Percentiles rank a stretch among this genome's conserved stretches.
Conservation (phyloP, 2,888 invertebrate genomes). For the Alsophila aescularia region DNA sequence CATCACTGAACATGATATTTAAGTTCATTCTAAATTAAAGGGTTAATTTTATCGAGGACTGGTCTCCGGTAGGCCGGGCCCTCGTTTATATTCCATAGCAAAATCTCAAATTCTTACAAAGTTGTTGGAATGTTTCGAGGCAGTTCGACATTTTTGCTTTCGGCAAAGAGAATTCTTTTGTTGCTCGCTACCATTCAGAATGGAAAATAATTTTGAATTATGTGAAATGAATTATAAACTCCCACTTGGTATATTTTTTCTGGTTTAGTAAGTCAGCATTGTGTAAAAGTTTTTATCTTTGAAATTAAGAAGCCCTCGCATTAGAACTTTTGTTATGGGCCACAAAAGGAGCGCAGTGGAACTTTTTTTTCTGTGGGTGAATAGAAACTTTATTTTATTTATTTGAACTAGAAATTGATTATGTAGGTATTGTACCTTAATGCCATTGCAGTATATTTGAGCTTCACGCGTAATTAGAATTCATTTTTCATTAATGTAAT, state of each 20-base stretch:
- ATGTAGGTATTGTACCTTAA: not conserved
- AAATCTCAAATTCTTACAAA: conserved; percentile 62
- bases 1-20: not conserved
- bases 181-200: conserved; percentile 53
- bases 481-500: too few species aligned
- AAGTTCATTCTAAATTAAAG: conserved; percentile 15
- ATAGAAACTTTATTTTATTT: not conserved
- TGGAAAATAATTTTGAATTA: conserved; percentile 47
- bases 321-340: conserved; percentile 2
- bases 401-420: conserved; percentile 1
- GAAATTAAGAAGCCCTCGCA: conserved; percentile 7
- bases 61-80: conserved; percentile 29
- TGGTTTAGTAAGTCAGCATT: conserved; percentile 14
- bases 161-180: conserved; percentile 57
- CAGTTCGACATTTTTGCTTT: conserved; percentile 61
- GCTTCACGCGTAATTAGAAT: too few species aligned
- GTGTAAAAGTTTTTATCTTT: conserved; percentile 12
- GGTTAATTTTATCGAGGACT: conserved; percentile 12
- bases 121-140: conserved; percentile 59
- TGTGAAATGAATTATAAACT: conserved; percentile 34
- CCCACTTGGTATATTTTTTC: conserved; percentile 18
- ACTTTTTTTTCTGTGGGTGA: not conserved
- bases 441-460: too few species aligned
- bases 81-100: conserved; percentile 55
- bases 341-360: not conserved